These are phyloP conservation scores for Himalopsyche tibetana DNA, from an alignment of 2,888 invertebrate genomes.

Conservation along the genomic window DNA sequence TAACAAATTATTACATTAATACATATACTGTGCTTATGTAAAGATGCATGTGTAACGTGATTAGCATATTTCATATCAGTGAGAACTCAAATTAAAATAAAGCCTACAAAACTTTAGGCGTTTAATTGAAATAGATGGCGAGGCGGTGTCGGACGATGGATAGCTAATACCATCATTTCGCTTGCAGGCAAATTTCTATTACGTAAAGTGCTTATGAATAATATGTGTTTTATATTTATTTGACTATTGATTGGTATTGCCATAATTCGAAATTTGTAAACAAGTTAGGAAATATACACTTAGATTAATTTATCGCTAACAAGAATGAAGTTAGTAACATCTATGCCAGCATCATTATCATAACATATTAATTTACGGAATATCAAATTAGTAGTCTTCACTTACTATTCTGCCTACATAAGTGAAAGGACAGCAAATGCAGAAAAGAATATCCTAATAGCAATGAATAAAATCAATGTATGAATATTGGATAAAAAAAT, in stretches of 20 bases:
- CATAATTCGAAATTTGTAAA: not conserved
- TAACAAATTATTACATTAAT: constrained; percentile 26
- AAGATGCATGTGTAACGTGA: constrained; percentile 34
- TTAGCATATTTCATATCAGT: constrained; percentile 34
- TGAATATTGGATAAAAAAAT: too few relatives aligned
- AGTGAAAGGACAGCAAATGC: too few relatives aligned
- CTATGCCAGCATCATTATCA: too few relatives aligned
- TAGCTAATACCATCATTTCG: constrained; percentile 6
- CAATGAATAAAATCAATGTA: too few relatives aligned
- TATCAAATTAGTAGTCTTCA: too few relatives aligned
- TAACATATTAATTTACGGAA: too few relatives aligned
- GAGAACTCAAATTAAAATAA: constrained; percentile 11
- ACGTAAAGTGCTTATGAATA: constrained; percentile 3
- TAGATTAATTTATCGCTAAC: too few relatives aligned
- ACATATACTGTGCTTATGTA: constrained; percentile 8
- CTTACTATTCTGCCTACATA: too few relatives aligned
- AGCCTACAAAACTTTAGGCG: constrained; percentile 2
- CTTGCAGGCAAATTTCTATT: constrained; percentile 19
- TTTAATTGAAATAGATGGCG: constrained; percentile 19
- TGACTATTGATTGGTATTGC: not conserved
- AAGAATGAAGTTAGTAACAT: too few relatives aligned
- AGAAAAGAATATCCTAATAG: too few relatives aligned
- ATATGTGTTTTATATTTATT: not conserved
- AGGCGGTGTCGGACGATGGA: not conserved
- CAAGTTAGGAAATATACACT: not conserved